These are phyloP conservation scores for Semnopithecus entellus DNA, from an alignment of 2,113 vertebrate genomes.

Conservation along the genomic window DNA sequence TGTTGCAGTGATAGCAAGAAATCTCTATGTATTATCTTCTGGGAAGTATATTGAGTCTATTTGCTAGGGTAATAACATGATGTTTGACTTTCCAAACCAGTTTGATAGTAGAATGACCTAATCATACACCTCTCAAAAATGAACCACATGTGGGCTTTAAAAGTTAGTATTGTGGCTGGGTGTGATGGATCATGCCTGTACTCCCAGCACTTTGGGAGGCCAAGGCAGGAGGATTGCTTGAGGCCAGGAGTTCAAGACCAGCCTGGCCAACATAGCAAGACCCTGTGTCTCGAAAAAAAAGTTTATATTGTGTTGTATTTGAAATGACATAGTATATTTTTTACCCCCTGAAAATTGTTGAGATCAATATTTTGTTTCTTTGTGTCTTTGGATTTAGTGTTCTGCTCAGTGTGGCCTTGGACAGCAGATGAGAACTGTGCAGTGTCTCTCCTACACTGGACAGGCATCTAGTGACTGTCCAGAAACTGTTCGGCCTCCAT, in stretches of 20 bases:
- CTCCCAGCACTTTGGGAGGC: too few species aligned
- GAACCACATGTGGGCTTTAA: not conserved
- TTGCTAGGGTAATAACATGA: conserved; percentile 3
- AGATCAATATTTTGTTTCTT: conserved; percentile 36
- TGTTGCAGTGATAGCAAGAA: conserved; percentile 4
- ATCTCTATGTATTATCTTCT: not conserved
- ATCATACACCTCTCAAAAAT: not conserved
- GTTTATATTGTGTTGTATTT: not conserved
- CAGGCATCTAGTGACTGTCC: conserved; percentile 94
- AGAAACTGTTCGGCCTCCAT: conserved; percentile 90
- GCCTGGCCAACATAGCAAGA: too few species aligned
- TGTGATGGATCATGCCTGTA: too few species aligned
- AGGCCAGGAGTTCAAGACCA: too few species aligned
- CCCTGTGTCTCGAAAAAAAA: too few species aligned
- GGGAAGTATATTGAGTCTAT: not conserved
- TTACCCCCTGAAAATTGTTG: not conserved
- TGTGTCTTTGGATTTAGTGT: conserved; percentile 86
- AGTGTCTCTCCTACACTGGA: conserved; percentile 96
- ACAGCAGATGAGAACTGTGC: conserved; percentile 96
- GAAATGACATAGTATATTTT: conserved; percentile 24
- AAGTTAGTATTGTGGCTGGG: not conserved
- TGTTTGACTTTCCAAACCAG: not conserved
- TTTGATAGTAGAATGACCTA: conserved; percentile 18
- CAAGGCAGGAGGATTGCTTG: too few species aligned
- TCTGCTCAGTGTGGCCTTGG: conserved; percentile 97